Conservation (phyloP, 2,113 vertebrate genomes). For the Burhinus bistriatus region DNA sequence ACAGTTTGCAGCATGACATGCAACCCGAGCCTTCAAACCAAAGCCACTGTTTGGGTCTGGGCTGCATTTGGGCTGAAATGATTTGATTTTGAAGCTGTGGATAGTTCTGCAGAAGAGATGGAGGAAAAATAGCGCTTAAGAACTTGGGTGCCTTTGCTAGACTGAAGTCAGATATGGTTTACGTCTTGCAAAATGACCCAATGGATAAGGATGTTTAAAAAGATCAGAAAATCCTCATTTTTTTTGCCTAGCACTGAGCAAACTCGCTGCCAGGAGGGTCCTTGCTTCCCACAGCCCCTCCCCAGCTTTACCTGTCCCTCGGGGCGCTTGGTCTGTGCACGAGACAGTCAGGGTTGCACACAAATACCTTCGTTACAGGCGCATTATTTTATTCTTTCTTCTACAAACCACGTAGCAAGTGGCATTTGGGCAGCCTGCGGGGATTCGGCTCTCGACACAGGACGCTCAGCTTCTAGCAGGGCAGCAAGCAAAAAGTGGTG, state of each 20-base stretch:
- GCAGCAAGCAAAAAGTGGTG: accelerated
- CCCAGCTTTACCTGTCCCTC: neutral
- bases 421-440: neutral
- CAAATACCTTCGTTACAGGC: accelerated
- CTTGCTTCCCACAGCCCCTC: neutral
- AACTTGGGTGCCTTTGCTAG: neutral
- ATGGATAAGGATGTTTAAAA: neutral
- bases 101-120: neutral
- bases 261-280: neutral
- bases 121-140: neutral
- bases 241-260: neutral
- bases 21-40: accelerated
- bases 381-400: neutral
- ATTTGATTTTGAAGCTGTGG: neutral
- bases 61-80: neutral
- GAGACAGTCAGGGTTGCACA: neutral
- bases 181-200: accelerated
- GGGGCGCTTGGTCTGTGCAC: neutral
- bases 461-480: neutral
- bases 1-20: accelerated
- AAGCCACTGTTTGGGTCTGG: neutral
- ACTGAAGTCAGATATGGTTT: neutral
- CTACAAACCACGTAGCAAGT: accelerated
- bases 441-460: neutral
- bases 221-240: neutral